phyloP scores from a whole-genome alignment of 2,797 vertebrate species.

The Alfaro cultratus region DNA sequence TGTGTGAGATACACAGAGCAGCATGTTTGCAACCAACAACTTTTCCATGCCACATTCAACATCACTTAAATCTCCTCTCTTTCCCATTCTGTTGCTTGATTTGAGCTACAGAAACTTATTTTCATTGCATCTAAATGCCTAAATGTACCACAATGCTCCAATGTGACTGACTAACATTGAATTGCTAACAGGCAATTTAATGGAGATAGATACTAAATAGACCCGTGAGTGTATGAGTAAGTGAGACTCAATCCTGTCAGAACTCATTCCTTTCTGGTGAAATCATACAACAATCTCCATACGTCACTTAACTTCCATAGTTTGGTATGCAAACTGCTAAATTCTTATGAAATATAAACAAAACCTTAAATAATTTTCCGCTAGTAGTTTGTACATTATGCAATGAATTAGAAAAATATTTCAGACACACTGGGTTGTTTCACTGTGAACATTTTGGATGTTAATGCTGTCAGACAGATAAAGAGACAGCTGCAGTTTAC shows the following conservation, averaged over 20 bases:
- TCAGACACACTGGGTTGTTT: background rate
- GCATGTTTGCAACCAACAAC: background rate
- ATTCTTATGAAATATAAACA: background rate
- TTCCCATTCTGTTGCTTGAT: background rate
- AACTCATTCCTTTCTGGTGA: background rate
- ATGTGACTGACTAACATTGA: background rate
- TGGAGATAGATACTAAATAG: background rate
- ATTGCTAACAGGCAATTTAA: background rate
- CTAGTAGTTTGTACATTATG: background rate
- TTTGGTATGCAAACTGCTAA: background rate
- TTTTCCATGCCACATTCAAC: background rate
- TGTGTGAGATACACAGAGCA: background rate
- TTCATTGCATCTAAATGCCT: background rate
- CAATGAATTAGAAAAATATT: background rate
- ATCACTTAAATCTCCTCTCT: background rate
- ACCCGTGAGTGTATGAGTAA: background rate
- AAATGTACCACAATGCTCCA: background rate
- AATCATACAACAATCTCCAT: background rate
- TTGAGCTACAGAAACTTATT: background rate
- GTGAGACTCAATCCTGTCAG: background rate
- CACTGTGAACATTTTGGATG: background rate
- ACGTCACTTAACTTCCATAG: background rate
- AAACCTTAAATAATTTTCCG: background rate
- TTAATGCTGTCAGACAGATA: background rate
- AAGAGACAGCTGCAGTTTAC: background rate